Base-by-base conservation (phyloP, 2,113 vertebrate genomes). In the Patagioenas fasciata region DNA sequence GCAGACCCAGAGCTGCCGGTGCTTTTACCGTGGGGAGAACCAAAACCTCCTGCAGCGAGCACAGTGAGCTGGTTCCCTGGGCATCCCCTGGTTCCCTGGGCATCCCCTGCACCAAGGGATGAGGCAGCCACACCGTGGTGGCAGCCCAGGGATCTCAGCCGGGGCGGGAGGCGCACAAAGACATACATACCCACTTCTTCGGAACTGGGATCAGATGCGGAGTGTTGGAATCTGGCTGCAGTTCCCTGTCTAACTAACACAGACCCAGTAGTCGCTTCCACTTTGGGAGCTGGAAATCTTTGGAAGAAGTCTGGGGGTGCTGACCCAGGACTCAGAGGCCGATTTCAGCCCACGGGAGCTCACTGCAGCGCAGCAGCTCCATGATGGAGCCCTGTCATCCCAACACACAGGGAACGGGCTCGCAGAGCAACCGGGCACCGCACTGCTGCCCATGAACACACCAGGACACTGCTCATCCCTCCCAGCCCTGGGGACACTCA, bases 371-470 rank as follows among this genome's bases (percentile, higher is more conserved):
- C 0, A 1, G 11, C 64, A 42, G 58, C 19, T 34, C 31, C 0
- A 1, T 29, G 51, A 21, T 4, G 51, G 56, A 70, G 48, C 40
- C 34, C 50, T 51, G 61, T 10, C 50, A 47, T 21, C 24, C 29
- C 13, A 24, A 40, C 1, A 15, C 1, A 1, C 10, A 6, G 11
- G 24, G 10, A 89, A 64, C 7, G 4, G 38, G 54, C 40, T 24
- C 32, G 31, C 13, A 36, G 48, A 50, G 48, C 61, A 34, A 5
- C 24, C 0, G 0, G 34, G 11, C 20, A 25, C 9, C 12, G 1
- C 1, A 2, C 71, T 25, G 62, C 67, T 38, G 20, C n/a, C 28
- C 36, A 1, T 15, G 25, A 12, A 8, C 34, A 4, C 2, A 0
- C 13, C 36, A 28, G 28, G n/a, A 80, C 9, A 28, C 15, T 20